phyloP scores from a whole-genome alignment of 2,888 invertebrate genomes.

The Celastrina argiolus region DNA sequence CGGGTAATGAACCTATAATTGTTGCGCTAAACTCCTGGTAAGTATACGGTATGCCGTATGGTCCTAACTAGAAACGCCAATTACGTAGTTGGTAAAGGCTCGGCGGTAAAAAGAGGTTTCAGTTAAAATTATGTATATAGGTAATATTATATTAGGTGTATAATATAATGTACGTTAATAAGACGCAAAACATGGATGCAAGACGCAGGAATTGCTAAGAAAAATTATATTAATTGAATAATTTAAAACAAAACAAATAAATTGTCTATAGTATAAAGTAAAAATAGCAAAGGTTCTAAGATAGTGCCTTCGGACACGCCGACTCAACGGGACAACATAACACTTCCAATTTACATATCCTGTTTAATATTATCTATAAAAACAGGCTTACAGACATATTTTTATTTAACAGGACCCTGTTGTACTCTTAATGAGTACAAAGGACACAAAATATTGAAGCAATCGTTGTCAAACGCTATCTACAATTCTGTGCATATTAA shows the following conservation, averaged over 20 bases:
- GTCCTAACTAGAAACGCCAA: slow-evolving; percentile 42
- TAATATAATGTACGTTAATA: neutral
- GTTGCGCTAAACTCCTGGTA: neutral
- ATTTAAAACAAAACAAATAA: neutral
- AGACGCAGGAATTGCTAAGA: neutral
- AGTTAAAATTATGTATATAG: neutral
- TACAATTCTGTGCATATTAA: neutral
- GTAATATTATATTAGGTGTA: neutral
- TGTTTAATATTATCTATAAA: neutral
- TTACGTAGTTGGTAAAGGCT: slow-evolving; percentile 15
- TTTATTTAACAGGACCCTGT: neutral
- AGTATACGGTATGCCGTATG: slow-evolving; percentile 33
- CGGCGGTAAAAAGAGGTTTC: neutral
- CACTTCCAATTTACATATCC: neutral
- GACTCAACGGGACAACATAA: neutral
- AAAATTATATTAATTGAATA: neutral
- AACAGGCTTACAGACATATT: neutral
- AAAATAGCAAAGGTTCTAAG: neutral
- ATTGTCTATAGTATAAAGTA: neutral
- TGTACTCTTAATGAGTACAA: neutral
- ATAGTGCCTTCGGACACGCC: neutral
- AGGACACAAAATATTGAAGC: slow-evolving; percentile 2
- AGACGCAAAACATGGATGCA: too few species aligned
- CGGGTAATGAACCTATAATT: slow-evolving; percentile 21
- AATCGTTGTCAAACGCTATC: neutral